These are phyloP conservation scores for Pediacus dermestoides DNA, from an alignment of 2,888 invertebrate genomes.

Conservation along the genomic window DNA sequence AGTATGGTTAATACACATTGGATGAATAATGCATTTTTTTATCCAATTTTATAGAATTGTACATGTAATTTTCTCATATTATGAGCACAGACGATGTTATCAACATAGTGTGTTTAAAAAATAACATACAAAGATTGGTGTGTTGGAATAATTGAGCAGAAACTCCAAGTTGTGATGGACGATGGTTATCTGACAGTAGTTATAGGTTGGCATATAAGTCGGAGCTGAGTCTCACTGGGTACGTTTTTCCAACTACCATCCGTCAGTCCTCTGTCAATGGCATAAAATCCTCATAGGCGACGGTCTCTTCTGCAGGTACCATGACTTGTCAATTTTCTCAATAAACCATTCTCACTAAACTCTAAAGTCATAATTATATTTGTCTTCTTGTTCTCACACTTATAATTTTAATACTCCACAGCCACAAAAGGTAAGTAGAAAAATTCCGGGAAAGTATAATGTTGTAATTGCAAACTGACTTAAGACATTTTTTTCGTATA, in stretches of 20 bases:
- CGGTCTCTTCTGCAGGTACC: conserved; percentile 5
- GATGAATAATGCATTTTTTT: conserved; percentile 10
- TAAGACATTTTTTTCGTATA: too few species aligned
- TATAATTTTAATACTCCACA: too few species aligned
- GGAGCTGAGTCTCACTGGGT: conserved; percentile 4
- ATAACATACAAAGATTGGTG: conserved; percentile 10
- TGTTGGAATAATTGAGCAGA: conserved; percentile 15
- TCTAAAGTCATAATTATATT: conserved; percentile 3
- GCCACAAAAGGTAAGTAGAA: too few species aligned
- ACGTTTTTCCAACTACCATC: conserved; percentile 5
- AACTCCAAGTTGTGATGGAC: conserved; percentile 11
- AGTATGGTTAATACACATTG: conserved; percentile 10
- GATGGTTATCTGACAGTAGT: conserved; percentile 20
- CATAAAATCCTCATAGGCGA: conserved; percentile 10
- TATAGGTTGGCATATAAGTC: conserved; percentile 13
- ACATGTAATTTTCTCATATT: conserved; percentile 16
- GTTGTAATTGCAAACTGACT: too few species aligned
- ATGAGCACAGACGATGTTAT: conserved; percentile 18
- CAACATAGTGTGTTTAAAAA: conserved; percentile 15
- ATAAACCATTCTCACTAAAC: conserved; percentile 13
- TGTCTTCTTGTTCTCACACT: conserved; percentile 5
- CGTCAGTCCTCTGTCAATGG: conserved; percentile 12
- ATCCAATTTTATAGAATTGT: conserved; percentile 12
- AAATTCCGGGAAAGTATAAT: background rate
- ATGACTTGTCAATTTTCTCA: conserved; percentile 21